These are phyloP conservation scores for Solen grandis DNA, from an alignment of 1,140 invertebrate genomes.

Conservation along the genomic window DNA sequence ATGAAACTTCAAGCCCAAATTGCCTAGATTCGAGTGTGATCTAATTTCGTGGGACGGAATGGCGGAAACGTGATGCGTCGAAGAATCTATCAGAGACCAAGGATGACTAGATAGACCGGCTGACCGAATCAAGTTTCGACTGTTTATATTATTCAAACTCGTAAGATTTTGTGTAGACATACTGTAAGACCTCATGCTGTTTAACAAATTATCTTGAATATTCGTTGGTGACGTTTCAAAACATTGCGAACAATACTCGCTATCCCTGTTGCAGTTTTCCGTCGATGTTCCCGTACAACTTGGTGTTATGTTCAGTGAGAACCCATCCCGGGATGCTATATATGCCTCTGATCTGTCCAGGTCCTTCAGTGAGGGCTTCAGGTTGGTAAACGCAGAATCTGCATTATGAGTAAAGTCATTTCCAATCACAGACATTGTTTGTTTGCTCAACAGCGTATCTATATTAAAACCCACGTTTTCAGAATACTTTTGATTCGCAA, in stretches of 20 bases:
- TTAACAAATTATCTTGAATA: constrained; percentile 54
- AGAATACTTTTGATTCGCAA: constrained; percentile 16
- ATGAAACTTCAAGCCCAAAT: constrained; percentile 47
- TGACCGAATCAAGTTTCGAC: constrained; percentile 34
- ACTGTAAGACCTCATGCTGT: constrained; percentile 47
- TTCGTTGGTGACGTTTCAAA: constrained; percentile 47
- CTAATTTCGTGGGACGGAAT: constrained; percentile 30
- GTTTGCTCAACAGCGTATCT: constrained; percentile 12
- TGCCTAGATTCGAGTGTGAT: constrained; percentile 16
- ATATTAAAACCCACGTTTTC: constrained; percentile 33
- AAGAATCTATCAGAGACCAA: constrained; percentile 39
- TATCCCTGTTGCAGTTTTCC: constrained; percentile 7
- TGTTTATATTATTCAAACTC: constrained; percentile 38
- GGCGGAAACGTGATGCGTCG: constrained; percentile 2
- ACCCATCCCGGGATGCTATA: background rate
- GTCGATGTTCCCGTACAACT: background rate
- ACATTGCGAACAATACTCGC: constrained; percentile 45
- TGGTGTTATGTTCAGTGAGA: background rate
- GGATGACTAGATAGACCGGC: constrained; percentile 2
- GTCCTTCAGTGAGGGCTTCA: constrained; percentile 14
- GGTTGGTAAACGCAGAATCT: constrained; percentile 40
- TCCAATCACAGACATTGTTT: background rate
- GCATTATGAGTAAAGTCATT: constrained; percentile 40
- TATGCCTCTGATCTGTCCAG: background rate
- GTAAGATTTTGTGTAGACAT: constrained; percentile 52